Evolutionary conservation across 2,113 vertebrate species (phyloP), one percentile per base, ranked within the genome.

Genomic region (Gnathonemus longibarbis): DNA sequence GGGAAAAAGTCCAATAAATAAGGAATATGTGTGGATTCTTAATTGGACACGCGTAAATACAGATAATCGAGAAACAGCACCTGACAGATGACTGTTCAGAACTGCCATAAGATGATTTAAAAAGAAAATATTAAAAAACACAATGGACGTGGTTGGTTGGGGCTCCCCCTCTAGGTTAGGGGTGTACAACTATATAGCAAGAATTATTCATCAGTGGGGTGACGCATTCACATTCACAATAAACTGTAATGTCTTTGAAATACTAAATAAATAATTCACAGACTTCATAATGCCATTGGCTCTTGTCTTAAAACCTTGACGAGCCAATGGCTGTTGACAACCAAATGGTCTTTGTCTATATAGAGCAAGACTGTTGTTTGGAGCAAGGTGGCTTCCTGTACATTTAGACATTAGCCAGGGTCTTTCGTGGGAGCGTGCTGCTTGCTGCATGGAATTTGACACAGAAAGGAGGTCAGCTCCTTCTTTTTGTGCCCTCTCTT

Each of bases 401-500:
- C 21, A n/a, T 49, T 49, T 49, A 48, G 45, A 46, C 42, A 49
- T 53, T 13, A 42, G 17, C 24, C 48, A 10, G 4, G 19, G 24
- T 21, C 48, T 46, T 53, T 3, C 21, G 11, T 74, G 50, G 53
- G 84, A 45, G 48, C 24, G 1, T 3, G 31, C 46, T 62, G 42
- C 91, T 89, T 87, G 90, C 89, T 90, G 90, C 90, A 48, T 45
- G 39, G 87, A 92, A 77, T 90, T 90, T 90, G 88, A 90, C 85
- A 46, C 39, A 88, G 89, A 88, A 46, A 90, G 90, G 84, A 90
- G 93, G 91, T 93, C 90, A 88, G 50, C 88, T 52, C 85, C 62
- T 77, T 90, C 91, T 93, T 93, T 93, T 93, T 93, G 91, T 93
- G 89, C 90, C 58, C 31, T 48, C 89, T 42, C 70, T 42, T 90